Conservation (phyloP, 2,888 invertebrate species). For the Brenthis ino region DNA sequence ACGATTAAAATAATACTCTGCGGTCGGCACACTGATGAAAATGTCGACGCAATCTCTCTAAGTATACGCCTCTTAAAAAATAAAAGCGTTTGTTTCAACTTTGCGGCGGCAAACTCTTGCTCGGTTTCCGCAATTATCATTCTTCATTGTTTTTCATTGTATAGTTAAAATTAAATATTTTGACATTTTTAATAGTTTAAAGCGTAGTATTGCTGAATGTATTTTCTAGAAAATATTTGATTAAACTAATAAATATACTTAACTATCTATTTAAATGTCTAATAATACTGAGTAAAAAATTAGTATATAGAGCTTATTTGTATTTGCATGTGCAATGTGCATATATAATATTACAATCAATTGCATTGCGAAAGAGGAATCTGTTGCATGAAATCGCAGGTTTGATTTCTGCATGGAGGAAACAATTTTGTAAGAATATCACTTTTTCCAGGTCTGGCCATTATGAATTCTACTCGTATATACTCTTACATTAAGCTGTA, state of each 20-base stretch:
- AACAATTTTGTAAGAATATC: too few species aligned
- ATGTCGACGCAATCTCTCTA: conserved; percentile 71
- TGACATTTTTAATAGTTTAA: conserved; percentile 6
- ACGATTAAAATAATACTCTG: conserved; percentile 76
- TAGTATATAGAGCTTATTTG: too few species aligned
- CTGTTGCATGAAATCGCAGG: too few species aligned
- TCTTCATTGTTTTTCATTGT: conserved; percentile 51
- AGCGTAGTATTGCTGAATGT: neutral
- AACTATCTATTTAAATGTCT: too few species aligned
- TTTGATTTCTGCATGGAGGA: too few species aligned
- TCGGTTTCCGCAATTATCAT: conserved; percentile 65
- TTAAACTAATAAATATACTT: neutral
- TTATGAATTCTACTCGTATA: too few species aligned
- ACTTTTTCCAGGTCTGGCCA: too few species aligned
- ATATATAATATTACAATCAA: too few species aligned
- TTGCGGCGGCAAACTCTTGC: conserved; percentile 60
- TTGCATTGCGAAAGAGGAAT: too few species aligned
- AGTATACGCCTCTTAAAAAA: conserved; percentile 77
- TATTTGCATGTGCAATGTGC: too few species aligned
- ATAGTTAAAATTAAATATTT: conserved; percentile 13
- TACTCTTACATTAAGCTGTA: too few species aligned
- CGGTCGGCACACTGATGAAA: conserved; percentile 73
- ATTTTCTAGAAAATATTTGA: neutral
- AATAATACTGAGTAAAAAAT: too few species aligned
- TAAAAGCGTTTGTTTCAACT: conserved; percentile 66